Evolutionary conservation across 2,797 vertebrate species (phyloP).

Genomic region (Setipinna tenuifilis): DNA sequence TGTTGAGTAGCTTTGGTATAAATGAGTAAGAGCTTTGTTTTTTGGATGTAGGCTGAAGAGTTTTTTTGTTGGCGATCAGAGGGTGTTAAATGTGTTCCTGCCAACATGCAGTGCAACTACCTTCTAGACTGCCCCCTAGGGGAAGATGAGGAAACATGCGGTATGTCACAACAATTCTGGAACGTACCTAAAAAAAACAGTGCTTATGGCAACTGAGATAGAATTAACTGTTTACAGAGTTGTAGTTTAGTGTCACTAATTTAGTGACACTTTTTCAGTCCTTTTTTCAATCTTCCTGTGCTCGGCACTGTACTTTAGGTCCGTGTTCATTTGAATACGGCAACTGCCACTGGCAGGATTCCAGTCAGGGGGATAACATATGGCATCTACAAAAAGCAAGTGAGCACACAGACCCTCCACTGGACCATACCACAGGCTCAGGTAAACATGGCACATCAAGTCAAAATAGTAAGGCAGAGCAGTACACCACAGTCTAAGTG

Average conservation of each 20-base stretch:
- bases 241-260: background rate
- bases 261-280: background rate
- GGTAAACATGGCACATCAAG: constrained; percentile 58
- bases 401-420: constrained; percentile 61
- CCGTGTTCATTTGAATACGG: constrained; percentile 74
- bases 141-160: constrained; percentile 76
- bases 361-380: constrained; percentile 58
- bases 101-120: constrained; percentile 67
- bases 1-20: constrained; percentile 48
- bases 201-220: background rate
- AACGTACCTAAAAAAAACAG: background rate
- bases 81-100: constrained; percentile 60
- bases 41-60: constrained; percentile 53
- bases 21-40: background rate
- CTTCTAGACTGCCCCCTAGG: constrained; percentile 69
- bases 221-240: too few species aligned
- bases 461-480: background rate
- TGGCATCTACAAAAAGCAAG: constrained; percentile 72
- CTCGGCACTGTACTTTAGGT: constrained; percentile 58
- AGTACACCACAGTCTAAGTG: background rate
- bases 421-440: constrained; percentile 69
- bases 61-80: constrained; percentile 73
- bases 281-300: background rate
- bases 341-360: constrained; percentile 71
- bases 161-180: constrained; percentile 56